Evolutionary conservation across 2,113 vertebrate species (phyloP).

Genomic region (Fulmarus glacialis): DNA sequence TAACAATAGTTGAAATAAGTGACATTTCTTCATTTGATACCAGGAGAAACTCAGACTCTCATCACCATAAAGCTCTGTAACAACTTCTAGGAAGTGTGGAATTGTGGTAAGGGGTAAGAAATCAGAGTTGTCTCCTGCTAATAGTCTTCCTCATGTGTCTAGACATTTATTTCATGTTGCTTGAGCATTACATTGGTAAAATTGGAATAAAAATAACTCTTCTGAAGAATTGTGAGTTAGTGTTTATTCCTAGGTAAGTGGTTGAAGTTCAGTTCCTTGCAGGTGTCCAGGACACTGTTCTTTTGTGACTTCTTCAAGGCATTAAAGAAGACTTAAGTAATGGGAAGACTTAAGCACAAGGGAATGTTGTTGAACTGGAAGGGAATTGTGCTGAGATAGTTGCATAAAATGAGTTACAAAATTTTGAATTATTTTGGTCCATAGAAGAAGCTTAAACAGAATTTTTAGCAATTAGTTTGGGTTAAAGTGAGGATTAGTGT

Average conservation of each 20-base stretch:
- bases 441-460: not conserved
- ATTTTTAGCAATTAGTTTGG: not conserved
- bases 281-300: not conserved
- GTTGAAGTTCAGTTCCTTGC: not conserved
- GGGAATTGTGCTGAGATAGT: fast-evolving
- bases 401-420: not conserved
- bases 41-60: not conserved
- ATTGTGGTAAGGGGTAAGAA: not conserved
- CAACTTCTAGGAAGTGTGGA: not conserved
- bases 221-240: not conserved
- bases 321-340: not conserved
- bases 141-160: not conserved
- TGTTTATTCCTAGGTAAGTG: not conserved
- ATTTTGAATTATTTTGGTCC: not conserved
- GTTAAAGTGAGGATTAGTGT: not conserved
- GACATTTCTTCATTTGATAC: not conserved
- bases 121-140: not conserved
- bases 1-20: not conserved
- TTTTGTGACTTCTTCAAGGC: not conserved
- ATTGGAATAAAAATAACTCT: not conserved
- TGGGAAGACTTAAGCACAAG: not conserved
- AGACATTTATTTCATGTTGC: not conserved
- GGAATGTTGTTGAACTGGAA: not conserved
- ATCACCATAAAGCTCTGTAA: not conserved
- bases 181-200: not conserved